These are phyloP conservation scores for Lepus americanus DNA, from an alignment of 2,113 vertebrate genomes.

Conservation along the genomic window DNA sequence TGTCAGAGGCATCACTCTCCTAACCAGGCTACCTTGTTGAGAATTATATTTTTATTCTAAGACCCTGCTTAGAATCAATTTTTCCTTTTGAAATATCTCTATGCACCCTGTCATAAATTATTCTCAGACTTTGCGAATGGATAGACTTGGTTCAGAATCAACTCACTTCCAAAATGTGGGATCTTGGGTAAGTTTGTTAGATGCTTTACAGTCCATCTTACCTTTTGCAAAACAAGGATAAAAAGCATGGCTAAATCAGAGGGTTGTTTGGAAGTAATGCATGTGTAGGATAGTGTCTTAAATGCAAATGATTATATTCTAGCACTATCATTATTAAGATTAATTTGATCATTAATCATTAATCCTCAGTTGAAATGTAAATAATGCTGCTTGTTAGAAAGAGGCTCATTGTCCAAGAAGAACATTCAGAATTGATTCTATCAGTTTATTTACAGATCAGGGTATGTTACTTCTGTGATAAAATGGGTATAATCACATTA, in stretches of 20 bases:
- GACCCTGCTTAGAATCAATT: neutral
- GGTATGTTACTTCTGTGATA: neutral
- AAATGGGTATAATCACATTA: neutral
- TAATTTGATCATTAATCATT: conserved; percentile 14
- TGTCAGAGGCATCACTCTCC: neutral
- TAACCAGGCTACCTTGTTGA: neutral
- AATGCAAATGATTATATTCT: neutral
- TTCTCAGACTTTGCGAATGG: neutral
- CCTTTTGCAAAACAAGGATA: neutral
- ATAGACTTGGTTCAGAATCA: neutral
- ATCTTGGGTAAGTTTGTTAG: neutral
- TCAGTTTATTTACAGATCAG: neutral
- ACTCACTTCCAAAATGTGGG: neutral
- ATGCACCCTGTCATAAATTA: neutral
- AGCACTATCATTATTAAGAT: neutral
- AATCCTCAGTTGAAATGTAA: neutral
- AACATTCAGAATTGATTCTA: neutral
- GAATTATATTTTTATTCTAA: neutral
- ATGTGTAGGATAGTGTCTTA: neutral
- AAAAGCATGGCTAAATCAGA: neutral
- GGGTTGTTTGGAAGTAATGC: neutral
- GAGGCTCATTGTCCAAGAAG: neutral
- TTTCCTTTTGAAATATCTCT: neutral
- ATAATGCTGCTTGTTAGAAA: neutral
- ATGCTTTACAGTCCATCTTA: neutral